Evolutionary conservation across 2,888 invertebrate genomes (phyloP), one percentile per base, ranked within the genome.

Genomic region (Seira musarum): DNA sequence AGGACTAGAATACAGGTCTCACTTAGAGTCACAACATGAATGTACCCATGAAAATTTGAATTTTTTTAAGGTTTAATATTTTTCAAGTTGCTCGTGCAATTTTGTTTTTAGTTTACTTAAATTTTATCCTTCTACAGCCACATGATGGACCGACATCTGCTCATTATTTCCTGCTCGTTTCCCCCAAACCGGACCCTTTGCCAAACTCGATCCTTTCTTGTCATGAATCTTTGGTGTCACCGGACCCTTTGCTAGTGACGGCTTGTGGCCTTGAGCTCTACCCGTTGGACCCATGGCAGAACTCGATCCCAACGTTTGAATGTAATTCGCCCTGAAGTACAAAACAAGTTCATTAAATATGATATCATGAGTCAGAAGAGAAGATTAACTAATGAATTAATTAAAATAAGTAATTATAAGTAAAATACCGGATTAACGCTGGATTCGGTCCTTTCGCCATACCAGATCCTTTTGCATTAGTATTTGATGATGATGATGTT

Each of bases 281-380:
- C 93, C 94, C 88, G 94, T 93, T 0, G 96, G 93, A 71, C 96
- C 96, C 3, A 94, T 91, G 61, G 91, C 89, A 6, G 80, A 22
- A 25, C 76, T 83, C 1, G 83, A 83, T 6, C 84, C 85, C 1
- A 72, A 53, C 6, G 81, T 82, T 40, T 81, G 73, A 53, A 86
- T 40, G 65, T 86, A 85, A 25, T 72, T 82, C n/a, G 83, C 46
- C 65, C 86, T 85, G 60, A 2, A 66, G 70, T 24, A 19, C 5
- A 5, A 19, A 15, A 19, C 30, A 17, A 21, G 49, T 35, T 49
- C 6, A 46, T 24, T 5, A 65, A 22, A 15, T 8, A 22, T 15
- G 64, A 15, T 13, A 17, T 19, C 57, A 5, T 57, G 21, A 19
- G 5, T 49, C 49, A 49, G 13, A 13, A 10, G 15, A 13, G 49